Evolutionary conservation across 2,888 invertebrate species (phyloP), one percentile per base, ranked within the genome.

Genomic region (Thera britannica): DNA sequence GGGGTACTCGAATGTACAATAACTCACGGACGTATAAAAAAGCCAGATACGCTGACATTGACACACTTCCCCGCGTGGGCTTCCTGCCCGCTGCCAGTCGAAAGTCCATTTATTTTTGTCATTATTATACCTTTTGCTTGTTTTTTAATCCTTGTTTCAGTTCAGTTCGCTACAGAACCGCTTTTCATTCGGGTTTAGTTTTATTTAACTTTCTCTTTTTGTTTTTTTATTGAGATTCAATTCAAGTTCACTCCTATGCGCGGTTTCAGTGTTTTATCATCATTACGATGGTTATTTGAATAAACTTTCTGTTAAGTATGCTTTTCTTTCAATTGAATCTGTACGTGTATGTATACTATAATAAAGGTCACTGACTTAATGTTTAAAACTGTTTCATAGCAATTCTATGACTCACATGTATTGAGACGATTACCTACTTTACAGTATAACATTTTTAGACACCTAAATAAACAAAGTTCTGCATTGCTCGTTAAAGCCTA

Each of bases 11-110:
- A 23, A 48, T 62, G 57, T 59, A 54, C 67, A 77, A 80, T 80
- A 79, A 80, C 79, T 82, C 76, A 81, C 44, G 44, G 44, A 46
- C 80, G 70, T 75, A 76, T 77, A 75, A 82, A 86, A 85, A 82
- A 79, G 78, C 68, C 82, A 81, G 83, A 84, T 84, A 83, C 81
- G 83, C 79, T 88, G 92, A 90, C 92, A 92, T 91, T 92, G 92
- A 92, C 92, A 92, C 88, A 90, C 81, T 88, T 91, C 83, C 77
- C 80, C 79, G 77, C 77, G 81, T 78, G 79, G 82, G 80, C 83
- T 87, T 86, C 86, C 89, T 84, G 83, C 80, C 81, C 79, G 77
- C 80, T 79, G 76, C 44, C 77, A 74, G 78, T 79, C 82, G 75
- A 78, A 80, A 80, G 79, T 79, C 76, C 78, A 82, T 82, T 84